Conservation (phyloP, 2,888 invertebrate species). For the Sminthurides aquaticus region DNA sequence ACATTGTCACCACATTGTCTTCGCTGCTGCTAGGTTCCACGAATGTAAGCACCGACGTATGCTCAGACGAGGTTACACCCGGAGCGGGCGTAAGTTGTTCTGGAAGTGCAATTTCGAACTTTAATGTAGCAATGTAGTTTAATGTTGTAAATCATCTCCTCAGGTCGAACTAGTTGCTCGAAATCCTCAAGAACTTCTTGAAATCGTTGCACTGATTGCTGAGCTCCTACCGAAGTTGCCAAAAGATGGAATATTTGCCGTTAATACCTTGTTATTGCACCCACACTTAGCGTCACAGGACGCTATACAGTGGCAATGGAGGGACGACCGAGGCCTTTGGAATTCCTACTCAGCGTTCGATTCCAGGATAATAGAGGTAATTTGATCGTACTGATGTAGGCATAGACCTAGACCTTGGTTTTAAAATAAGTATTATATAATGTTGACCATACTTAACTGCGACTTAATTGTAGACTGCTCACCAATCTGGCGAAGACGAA, state of each 20-base stretch:
- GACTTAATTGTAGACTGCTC: conserved; percentile 61
- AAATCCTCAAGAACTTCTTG: conserved; percentile 91
- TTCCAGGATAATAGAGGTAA: conserved; percentile 82
- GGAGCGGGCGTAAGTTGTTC: conserved; percentile 10
- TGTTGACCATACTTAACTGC: no score
- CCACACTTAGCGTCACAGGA: conserved; percentile 48
- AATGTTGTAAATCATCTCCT: conserved; percentile 3
- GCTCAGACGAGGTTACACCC: conserved; percentile 29
- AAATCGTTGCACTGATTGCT: conserved; percentile 92
- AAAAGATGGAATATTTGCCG: conserved; percentile 87
- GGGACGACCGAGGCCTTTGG: conserved; percentile 83
- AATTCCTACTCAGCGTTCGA: conserved; percentile 90
- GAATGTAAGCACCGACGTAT: conserved; percentile 50
- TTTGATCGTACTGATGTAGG: not conserved
- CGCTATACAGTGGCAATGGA: conserved; percentile 92
- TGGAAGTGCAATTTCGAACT: not conserved
- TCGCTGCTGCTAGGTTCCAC: conserved; percentile 87
- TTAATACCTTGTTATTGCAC: conserved; percentile 62
- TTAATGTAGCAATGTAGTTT: conserved; percentile 5
- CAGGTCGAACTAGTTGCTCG: conserved; percentile 77
- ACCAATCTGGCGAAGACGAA: conserved; percentile 89
- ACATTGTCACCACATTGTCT: conserved; percentile 89
- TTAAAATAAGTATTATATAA: conserved; percentile 1
- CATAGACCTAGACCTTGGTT: not conserved
- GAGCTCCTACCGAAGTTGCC: conserved; percentile 96